These are phyloP conservation scores for Malurus cyaneus DNA, from an alignment of 2,113 vertebrate genomes.

Conservation along the genomic window DNA sequence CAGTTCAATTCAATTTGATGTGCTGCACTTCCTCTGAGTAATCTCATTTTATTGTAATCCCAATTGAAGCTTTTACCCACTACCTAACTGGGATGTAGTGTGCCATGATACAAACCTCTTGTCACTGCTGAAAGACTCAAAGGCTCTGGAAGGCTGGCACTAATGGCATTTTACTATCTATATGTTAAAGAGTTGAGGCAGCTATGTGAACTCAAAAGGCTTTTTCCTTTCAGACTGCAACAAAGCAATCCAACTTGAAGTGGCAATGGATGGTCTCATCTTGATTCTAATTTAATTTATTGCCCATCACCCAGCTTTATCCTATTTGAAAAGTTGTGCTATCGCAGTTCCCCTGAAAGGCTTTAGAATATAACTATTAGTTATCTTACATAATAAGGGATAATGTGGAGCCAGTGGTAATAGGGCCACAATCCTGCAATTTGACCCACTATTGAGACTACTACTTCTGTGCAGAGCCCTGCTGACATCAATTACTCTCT, in stretches of 20 bases:
- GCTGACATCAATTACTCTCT: conserved; percentile 56
- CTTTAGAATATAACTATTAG: conserved; percentile 55
- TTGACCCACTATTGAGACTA: conserved; percentile 39
- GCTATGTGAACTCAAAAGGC: conserved; percentile 62
- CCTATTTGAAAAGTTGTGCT: conserved; percentile 57
- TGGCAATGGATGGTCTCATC: conserved; percentile 58
- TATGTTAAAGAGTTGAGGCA: conserved; percentile 67
- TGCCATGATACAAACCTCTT: conserved; percentile 56
- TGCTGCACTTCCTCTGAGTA: conserved; percentile 60
- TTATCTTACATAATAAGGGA: conserved; percentile 49
- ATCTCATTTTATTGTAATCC: conserved; percentile 66
- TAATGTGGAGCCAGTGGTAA: conserved; percentile 42
- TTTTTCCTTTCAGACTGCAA: conserved; percentile 63
- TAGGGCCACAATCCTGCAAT: conserved; percentile 53
- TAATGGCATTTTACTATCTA: conserved; percentile 68
- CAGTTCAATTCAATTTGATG: conserved; percentile 60
- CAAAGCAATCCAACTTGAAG: conserved; percentile 67
- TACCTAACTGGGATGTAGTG: conserved; percentile 53
- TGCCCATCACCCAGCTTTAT: conserved; percentile 55
- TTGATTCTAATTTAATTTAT: conserved; percentile 69
- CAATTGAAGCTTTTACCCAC: conserved; percentile 62
- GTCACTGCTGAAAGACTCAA: conserved; percentile 61
- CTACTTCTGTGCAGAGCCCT: conserved; percentile 41
- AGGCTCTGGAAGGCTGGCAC: conserved; percentile 58
- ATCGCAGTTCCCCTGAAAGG: conserved; percentile 23